Percentiles rank a stretch among this genome's conserved stretches.
These are phyloP conservation scores for Acronicta leporina DNA, from an alignment of 2,888 invertebrate genomes.

Conservation along the genomic window DNA sequence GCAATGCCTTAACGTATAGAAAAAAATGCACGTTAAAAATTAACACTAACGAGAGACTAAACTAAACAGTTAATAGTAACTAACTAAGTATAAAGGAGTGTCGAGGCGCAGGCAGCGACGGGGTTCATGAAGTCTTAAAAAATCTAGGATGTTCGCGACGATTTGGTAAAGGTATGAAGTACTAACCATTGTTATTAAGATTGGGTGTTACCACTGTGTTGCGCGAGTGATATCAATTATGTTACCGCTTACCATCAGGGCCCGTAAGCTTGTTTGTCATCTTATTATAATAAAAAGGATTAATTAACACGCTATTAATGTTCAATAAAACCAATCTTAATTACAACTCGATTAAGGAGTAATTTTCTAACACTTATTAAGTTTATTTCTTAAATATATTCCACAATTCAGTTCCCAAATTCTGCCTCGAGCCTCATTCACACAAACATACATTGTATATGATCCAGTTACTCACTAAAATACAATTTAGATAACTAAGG, in stretches of 20 bases:
- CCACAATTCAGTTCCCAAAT: neutral
- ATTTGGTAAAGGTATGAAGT: neutral
- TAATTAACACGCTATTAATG: neutral
- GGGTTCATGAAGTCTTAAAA: neutral
- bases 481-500: neutral
- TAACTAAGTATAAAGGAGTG: constrained; percentile 35
- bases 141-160: constrained; percentile 1
- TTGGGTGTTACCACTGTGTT: too few relatives aligned
- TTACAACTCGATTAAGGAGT: too few relatives aligned
- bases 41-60: constrained; percentile 55
- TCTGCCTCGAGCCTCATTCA: constrained; percentile 28
- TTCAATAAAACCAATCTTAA: too few relatives aligned
- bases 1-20: constrained; percentile 45
- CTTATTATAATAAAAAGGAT: neutral
- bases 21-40: constrained; percentile 58
- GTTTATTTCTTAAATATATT: neutral
- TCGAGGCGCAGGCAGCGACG: constrained; percentile 27
- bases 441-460: constrained; percentile 19
- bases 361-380: too few relatives aligned
- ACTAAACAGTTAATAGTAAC: constrained; percentile 50
- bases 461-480: neutral
- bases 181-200: neutral
- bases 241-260: neutral
- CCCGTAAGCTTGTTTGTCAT: too few relatives aligned
- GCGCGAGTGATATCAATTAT: too few relatives aligned